Evolutionary conservation across 2,888 invertebrate genomes (phyloP).

Genomic region (Kryphioiulus occultus): DNA sequence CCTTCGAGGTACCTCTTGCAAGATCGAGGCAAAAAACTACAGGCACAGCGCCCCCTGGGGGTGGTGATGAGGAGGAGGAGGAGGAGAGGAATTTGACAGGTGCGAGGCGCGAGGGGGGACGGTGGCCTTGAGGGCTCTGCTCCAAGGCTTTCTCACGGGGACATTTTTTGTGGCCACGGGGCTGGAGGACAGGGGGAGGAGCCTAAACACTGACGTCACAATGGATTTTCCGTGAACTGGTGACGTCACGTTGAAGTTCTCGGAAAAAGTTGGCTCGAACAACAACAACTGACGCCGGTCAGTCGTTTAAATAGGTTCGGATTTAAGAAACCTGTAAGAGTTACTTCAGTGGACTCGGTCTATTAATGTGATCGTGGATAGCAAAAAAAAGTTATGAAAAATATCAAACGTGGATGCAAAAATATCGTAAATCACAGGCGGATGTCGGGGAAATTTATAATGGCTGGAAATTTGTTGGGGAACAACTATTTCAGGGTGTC

Average conservation of each 20-base stretch:
- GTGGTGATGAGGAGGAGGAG: constrained; percentile 14
- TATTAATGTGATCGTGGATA: too few species aligned
- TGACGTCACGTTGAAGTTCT: neutral
- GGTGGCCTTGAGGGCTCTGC: constrained; percentile 43
- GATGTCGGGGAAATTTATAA: too few species aligned
- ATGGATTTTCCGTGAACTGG: neutral
- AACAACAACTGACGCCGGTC: neutral
- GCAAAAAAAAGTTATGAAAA: too few species aligned
- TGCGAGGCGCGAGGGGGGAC: constrained; percentile 41
- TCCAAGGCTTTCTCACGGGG: constrained; percentile 41
- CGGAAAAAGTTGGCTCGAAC: neutral
- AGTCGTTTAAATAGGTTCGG: neutral
- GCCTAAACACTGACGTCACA: neutral
- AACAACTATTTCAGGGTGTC: too few species aligned
- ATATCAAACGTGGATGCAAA: too few species aligned
- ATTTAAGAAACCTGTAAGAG: too few species aligned
- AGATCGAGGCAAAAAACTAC: neutral
- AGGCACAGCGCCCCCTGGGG: neutral
- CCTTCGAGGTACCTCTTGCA: neutral
- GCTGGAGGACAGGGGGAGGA: constrained; percentile 21
- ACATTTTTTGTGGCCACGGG: neutral
- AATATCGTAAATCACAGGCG: too few species aligned
- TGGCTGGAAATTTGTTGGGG: too few species aligned
- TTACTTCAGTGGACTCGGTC: too few species aligned
- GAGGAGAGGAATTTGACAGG: constrained; percentile 43